phyloP scores from a whole-genome alignment of 2,113 vertebrate species.

The Platysternon megacephalum region DNA sequence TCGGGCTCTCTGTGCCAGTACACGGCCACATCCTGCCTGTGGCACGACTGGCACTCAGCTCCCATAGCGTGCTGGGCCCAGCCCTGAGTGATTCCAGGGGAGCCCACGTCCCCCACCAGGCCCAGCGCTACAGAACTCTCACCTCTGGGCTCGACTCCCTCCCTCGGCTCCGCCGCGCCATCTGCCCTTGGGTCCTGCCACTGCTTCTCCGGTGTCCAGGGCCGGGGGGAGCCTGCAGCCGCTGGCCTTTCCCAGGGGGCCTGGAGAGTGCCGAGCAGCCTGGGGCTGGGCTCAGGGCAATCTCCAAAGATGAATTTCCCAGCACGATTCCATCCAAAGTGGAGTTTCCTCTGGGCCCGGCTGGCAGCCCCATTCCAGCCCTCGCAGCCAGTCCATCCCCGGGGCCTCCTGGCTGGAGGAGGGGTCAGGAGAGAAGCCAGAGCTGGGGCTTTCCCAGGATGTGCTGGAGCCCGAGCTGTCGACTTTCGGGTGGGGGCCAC shows the following conservation, averaged over 20 bases:
- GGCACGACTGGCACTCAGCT: too few species aligned
- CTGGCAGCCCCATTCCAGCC: too few species aligned
- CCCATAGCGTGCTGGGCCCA: neutral
- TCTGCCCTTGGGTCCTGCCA: neutral
- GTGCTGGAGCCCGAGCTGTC: too few species aligned
- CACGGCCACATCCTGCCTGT: too few species aligned
- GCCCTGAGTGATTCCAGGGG: neutral
- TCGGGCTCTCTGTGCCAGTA: too few species aligned
- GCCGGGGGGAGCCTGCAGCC: neutral
- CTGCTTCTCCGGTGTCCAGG: neutral
- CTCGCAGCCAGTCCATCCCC: too few species aligned
- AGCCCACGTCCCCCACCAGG: neutral
- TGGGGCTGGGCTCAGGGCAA: too few species aligned
- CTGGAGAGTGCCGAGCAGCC: too few species aligned
- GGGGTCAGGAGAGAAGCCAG: neutral
- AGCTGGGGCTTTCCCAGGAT: neutral
- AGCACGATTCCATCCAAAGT: neutral
- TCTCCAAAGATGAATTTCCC: neutral
- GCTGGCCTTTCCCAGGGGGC: neutral
- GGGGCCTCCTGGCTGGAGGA: neutral
- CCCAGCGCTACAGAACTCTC: neutral
- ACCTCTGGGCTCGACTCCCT: neutral
- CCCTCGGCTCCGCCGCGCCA: neutral
- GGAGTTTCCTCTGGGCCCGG: too few species aligned
- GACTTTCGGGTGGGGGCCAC: too few species aligned